Conservation (phyloP, 2,113 vertebrate genomes). For the Arothron firmamentum region DNA sequence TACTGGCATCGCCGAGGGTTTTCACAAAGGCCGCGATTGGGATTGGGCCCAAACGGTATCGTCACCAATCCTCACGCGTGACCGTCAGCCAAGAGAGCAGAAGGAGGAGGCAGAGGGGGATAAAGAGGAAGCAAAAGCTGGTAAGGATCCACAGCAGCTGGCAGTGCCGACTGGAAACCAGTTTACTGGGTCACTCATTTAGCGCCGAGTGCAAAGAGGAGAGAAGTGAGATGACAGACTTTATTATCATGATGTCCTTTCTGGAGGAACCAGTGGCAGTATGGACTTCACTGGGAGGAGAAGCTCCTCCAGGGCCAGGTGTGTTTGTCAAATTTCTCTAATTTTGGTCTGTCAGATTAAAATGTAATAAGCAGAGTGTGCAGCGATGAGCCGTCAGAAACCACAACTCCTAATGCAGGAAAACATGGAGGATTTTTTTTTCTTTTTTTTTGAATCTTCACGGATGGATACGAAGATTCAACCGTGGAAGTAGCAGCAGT, state of each 20-base stretch:
- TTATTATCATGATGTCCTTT: too few species aligned
- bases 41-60: slow-evolving; percentile 3
- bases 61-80: slow-evolving; percentile 2
- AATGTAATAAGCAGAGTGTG: background rate
- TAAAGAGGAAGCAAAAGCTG: slow-evolving; percentile 17
- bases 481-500: slow-evolving; percentile 9
- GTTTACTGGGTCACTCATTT: background rate
- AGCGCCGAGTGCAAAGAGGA: too few species aligned
- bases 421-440: background rate
- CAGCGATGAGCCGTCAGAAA: background rate
- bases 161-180: background rate
- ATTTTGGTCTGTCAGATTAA: too few species aligned
- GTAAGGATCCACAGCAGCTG: slow-evolving; percentile 26
- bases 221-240: too few species aligned
- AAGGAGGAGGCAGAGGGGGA: slow-evolving; percentile 6
- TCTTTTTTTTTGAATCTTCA: background rate
- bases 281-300: too few species aligned
- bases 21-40: slow-evolving; percentile 9
- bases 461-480: background rate
- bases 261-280: too few species aligned
- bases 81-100: slow-evolving; percentile 13
- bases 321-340: too few species aligned
- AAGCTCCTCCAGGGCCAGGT: too few species aligned
- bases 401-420: background rate
- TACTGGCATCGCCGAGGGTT: slow-evolving; percentile 9